These are phyloP conservation scores for Archips crataeganus DNA, from an alignment of 2,888 invertebrate species.

Conservation along the genomic window DNA sequence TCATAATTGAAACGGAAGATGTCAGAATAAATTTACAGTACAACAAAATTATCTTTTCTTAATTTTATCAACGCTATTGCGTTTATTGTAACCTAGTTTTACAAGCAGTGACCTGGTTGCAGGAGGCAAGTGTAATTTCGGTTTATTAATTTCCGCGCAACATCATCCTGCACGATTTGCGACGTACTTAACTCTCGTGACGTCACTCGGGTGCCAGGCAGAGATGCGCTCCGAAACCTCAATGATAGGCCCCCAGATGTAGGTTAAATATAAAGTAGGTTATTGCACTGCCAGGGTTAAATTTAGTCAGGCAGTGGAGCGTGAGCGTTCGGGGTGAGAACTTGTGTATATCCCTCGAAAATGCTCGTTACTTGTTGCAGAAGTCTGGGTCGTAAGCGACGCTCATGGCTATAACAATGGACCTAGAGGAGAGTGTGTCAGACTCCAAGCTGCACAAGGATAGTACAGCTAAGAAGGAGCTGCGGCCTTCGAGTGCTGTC, in stretches of 20 bases:
- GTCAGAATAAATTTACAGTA: constrained; percentile 60
- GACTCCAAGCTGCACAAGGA: constrained; percentile 81
- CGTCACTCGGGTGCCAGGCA: constrained; percentile 83
- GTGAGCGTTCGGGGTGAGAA: constrained; percentile 57
- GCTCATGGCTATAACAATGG: constrained; percentile 83
- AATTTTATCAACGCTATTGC: constrained; percentile 56
- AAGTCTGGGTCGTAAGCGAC: constrained; percentile 54
- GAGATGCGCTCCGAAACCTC: constrained; percentile 72
- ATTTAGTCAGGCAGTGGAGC: constrained; percentile 70
- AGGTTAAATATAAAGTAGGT: constrained; percentile 84
- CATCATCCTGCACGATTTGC: constrained; percentile 66
- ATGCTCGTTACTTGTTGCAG: constrained; percentile 68
- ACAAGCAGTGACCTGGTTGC: constrained; percentile 63
- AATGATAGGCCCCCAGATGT: constrained; percentile 76
- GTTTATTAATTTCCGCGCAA: constrained; percentile 78
- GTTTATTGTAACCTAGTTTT: constrained; percentile 68
- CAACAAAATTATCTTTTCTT: constrained; percentile 38
- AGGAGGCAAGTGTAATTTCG: constrained; percentile 73
- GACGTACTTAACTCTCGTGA: constrained; percentile 67
- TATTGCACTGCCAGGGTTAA: constrained; percentile 78
- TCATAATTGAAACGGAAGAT: constrained; percentile 40
- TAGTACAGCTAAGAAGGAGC: constrained; percentile 72
- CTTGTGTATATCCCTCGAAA: constrained; percentile 58
- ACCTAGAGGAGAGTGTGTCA: constrained; percentile 77
- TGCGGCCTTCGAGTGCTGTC: constrained; percentile 76